Percentiles rank a stretch among this genome's conserved stretches.
Evolutionary conservation across 1,140 invertebrate species (phyloP).

Genomic region (Apis mellifera): DNA sequence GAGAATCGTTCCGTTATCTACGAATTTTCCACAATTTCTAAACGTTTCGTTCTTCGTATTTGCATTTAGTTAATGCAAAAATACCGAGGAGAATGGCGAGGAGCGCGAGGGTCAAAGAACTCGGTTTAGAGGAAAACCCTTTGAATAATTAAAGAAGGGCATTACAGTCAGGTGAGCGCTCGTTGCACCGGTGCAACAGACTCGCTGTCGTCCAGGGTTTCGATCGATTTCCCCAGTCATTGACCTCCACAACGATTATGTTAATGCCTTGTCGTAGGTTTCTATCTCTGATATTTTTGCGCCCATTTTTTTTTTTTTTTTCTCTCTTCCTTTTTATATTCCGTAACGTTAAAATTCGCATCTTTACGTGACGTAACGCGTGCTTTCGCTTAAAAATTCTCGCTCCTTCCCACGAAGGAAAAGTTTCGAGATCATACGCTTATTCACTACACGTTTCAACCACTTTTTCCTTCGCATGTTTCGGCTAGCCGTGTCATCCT

Average conservation of each 20-base stretch:
- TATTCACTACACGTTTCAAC: background rate
- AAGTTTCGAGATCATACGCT: background rate
- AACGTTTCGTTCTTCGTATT: too few species aligned
- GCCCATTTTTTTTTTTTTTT: too few species aligned
- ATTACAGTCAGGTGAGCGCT: conserved; percentile 42
- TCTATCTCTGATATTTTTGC: background rate
- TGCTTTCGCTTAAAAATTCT: background rate
- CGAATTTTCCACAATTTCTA: too few species aligned
- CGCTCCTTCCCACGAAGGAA: background rate
- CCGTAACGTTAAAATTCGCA: background rate
- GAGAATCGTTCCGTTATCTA: too few species aligned
- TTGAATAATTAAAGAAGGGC: conserved; percentile 51
- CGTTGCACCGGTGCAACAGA: conserved; percentile 38
- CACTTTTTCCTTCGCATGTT: background rate
- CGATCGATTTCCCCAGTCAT: conserved; percentile 49
- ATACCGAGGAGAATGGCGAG: background rate
- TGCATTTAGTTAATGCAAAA: too few species aligned
- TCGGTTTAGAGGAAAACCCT: background rate
- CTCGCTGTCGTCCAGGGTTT: conserved; percentile 34
- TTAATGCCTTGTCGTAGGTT: conserved; percentile 21
- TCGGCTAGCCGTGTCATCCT: background rate
- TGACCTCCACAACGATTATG: conserved; percentile 43
- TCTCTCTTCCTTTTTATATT: too few species aligned
- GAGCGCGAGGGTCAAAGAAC: conserved; percentile 6
- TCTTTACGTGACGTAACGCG: background rate